phyloP scores from a whole-genome alignment of 1,140 invertebrate genomes.

The Drosophila sp. region DNA sequence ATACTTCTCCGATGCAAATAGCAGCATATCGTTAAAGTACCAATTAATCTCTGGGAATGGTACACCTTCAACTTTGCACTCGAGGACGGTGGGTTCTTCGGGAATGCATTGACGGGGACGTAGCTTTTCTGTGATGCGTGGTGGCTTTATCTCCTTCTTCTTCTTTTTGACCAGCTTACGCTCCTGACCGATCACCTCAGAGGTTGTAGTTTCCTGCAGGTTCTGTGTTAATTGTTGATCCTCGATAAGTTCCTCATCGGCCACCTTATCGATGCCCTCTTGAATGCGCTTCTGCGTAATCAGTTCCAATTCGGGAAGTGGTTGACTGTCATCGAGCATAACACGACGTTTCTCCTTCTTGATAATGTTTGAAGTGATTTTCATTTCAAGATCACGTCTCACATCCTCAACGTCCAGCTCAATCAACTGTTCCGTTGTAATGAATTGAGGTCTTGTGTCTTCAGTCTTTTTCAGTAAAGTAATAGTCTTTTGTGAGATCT shows the following conservation, averaged over 20 bases:
- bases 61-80: constrained; percentile 89
- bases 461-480: constrained; percentile 79
- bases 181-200: constrained; percentile 78
- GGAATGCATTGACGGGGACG: constrained; percentile 88
- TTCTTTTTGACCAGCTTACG: constrained; percentile 85
- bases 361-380: constrained; percentile 85
- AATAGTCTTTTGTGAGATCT: constrained; percentile 84
- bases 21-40: constrained; percentile 94
- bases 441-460: constrained; percentile 78
- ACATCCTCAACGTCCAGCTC: constrained; percentile 84
- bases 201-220: constrained; percentile 84
- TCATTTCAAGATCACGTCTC: constrained; percentile 85
- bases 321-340: constrained; percentile 85
- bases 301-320: constrained; percentile 86
- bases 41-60: constrained; percentile 92
- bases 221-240: constrained; percentile 81
- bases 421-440: constrained; percentile 81
- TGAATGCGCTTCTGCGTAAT: constrained; percentile 85
- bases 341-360: constrained; percentile 81
- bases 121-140: constrained; percentile 89
- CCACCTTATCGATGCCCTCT: constrained; percentile 85
- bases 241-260: constrained; percentile 85
- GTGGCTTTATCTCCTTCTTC: constrained; percentile 87
- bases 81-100: constrained; percentile 87
- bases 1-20: constrained; percentile 89